Evolutionary conservation across 2,888 invertebrate species (phyloP).

Genomic region (Andrena camellia): DNA sequence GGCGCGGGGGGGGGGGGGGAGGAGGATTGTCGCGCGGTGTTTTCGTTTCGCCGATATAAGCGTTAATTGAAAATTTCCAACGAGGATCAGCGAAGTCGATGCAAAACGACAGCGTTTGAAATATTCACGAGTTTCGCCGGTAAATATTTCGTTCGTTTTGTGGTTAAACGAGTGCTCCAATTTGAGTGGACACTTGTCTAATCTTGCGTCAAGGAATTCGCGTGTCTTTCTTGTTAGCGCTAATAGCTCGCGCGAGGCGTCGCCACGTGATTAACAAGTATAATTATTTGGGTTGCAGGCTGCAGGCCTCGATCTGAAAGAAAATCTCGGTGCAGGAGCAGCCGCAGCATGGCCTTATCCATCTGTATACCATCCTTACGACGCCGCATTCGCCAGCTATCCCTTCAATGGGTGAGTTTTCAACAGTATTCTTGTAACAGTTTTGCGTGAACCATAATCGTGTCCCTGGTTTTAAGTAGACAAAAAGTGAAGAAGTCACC

Average conservation of each 20-base stretch:
- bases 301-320: conserved; percentile 94
- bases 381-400: conserved; percentile 96
- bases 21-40: conserved; percentile 12
- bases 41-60: background rate
- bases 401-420: conserved; percentile 96
- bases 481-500: background rate
- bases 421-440: conserved; percentile 2
- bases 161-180: background rate
- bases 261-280: conserved; percentile 43
- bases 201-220: conserved; percentile 8
- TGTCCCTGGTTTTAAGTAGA: background rate
- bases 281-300: conserved; percentile 87
- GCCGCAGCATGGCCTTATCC: conserved; percentile 95
- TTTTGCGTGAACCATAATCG: too few species aligned
- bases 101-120: background rate
- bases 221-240: conserved; percentile 13
- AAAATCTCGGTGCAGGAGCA: conserved; percentile 93
- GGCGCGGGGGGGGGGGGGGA: background rate
- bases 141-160: background rate
- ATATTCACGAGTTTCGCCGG: background rate
- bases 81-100: background rate
- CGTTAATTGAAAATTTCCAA: conserved; percentile 13
- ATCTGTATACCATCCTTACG: conserved; percentile 97
- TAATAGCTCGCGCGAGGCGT: conserved; percentile 25
- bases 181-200: background rate